Conservation (phyloP, 2,113 vertebrate genomes). For the Cercopithecus mona region DNA sequence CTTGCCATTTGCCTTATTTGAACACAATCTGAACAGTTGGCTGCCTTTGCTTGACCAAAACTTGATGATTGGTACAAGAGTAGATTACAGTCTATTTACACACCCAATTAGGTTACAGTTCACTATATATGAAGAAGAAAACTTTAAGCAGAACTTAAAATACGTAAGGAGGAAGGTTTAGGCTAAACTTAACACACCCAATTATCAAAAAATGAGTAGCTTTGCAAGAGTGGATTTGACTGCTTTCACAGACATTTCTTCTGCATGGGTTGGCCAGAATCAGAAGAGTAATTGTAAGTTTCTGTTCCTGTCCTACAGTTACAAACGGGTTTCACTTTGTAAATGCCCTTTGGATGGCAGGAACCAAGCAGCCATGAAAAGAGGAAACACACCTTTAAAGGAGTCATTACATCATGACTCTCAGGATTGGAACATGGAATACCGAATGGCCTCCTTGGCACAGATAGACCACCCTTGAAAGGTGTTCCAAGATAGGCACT, state of each 20-base stretch:
- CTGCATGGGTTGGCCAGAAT: neutral
- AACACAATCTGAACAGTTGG: neutral
- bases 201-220: neutral
- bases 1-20: neutral
- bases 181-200: neutral
- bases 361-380: neutral
- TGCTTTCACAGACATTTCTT: conserved; percentile 19
- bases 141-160: neutral
- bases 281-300: conserved; percentile 6
- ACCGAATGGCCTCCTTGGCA: neutral
- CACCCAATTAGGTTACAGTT: neutral
- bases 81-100: neutral
- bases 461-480: neutral
- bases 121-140: neutral
- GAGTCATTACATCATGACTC: neutral
- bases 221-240: neutral
- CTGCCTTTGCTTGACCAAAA: neutral
- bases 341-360: neutral
- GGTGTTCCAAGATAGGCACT: neutral
- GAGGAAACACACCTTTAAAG: neutral
- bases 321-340: neutral
- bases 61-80: neutral
- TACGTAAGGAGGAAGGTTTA: neutral
- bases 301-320: neutral
- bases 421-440: neutral